Conservation (phyloP, 2,888 invertebrate species). For the Miltochrista miniata region DNA sequence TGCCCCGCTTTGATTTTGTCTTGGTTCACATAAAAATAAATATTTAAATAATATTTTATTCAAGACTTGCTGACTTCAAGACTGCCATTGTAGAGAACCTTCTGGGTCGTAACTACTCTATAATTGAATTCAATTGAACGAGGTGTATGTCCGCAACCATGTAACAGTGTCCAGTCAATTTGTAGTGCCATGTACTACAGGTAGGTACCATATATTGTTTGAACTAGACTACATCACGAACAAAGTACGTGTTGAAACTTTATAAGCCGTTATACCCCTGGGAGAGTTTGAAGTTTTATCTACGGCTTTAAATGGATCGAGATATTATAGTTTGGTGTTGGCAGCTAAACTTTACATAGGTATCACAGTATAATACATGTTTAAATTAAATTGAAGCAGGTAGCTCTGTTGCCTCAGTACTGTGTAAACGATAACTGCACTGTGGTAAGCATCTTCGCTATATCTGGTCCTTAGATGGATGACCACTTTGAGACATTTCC, state of each 20-base stretch:
- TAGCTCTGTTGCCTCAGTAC: too few species aligned
- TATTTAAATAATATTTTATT: too few species aligned
- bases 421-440: too few species aligned
- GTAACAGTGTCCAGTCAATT: slow-evolving; percentile 49
- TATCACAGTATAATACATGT: neutral
- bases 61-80: neutral
- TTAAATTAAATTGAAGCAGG: too few species aligned
- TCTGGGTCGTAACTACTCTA: slow-evolving; percentile 32
- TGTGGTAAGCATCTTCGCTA: too few species aligned
- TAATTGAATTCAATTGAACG: slow-evolving; percentile 44
- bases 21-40: too few species aligned
- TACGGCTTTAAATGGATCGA: neutral
- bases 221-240: neutral
- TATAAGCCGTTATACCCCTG: slow-evolving; percentile 12
- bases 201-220: slow-evolving; percentile 13
- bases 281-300: neutral
- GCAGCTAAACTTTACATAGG: neutral
- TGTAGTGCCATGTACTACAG: slow-evolving; percentile 33
- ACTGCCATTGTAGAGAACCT: neutral
- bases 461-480: too few species aligned
- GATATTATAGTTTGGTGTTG: neutral
- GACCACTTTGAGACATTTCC: too few species aligned
- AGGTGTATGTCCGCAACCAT: slow-evolving; percentile 34
- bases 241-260: slow-evolving; percentile 14
- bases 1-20: too few species aligned